phyloP scores from a whole-genome alignment of 2,113 vertebrate genomes.

The Gulo gulo region DNA sequence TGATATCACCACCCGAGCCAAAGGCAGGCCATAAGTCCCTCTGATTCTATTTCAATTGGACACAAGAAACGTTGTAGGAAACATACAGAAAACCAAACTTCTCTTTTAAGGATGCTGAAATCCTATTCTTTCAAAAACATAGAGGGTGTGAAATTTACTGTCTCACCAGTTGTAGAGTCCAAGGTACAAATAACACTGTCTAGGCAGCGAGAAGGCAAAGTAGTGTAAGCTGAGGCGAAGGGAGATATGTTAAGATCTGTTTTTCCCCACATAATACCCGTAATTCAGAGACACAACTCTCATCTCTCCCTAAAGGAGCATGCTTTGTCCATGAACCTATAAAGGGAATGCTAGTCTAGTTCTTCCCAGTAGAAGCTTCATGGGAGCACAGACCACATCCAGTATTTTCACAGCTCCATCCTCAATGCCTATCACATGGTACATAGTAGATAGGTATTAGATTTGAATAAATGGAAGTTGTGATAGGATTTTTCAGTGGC shows the following conservation, averaged over 20 bases:
- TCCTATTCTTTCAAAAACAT: not conserved
- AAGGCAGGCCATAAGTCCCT: not conserved
- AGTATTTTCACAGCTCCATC: not conserved
- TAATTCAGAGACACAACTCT: not conserved
- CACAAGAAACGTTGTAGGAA: not conserved
- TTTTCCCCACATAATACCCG: not conserved
- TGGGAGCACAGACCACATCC: not conserved
- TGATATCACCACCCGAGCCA: too few species aligned
- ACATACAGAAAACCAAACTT: slow-evolving; percentile 17
- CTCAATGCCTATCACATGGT: not conserved
- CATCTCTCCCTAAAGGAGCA: not conserved
- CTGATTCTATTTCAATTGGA: not conserved
- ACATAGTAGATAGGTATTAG: not conserved
- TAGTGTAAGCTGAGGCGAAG: not conserved
- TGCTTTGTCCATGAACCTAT: not conserved
- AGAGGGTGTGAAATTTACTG: not conserved
- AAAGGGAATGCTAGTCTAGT: not conserved
- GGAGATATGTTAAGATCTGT: not conserved
- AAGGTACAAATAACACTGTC: not conserved
- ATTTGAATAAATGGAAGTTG: not conserved
- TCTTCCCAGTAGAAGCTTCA: not conserved
- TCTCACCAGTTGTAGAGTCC: not conserved
- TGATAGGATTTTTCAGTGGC: not conserved
- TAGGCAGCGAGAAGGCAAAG: not conserved
- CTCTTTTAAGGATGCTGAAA: not conserved